Conservation (phyloP, 1,140 invertebrate genomes). For the Pachyrhynchus sulphureomaculatus region DNA sequence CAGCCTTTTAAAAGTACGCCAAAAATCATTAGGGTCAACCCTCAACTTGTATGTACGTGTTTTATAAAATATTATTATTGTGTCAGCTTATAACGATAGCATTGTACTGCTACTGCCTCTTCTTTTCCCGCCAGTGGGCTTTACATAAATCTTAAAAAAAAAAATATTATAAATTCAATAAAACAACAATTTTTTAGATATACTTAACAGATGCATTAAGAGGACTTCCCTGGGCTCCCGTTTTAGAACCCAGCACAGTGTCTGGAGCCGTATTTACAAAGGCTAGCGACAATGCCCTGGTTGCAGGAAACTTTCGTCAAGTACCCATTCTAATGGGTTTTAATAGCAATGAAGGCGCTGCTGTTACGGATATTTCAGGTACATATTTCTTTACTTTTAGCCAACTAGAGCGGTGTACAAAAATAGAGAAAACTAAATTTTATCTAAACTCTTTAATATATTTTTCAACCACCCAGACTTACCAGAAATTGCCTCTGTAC, state of each 20-base stretch:
- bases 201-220: neutral
- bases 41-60: too few relatives aligned
- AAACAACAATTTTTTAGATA: neutral
- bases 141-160: neutral
- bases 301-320: too few relatives aligned
- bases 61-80: too few relatives aligned
- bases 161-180: neutral
- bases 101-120: too few relatives aligned
- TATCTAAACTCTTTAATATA: too few relatives aligned
- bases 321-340: slow-evolving; percentile 10
- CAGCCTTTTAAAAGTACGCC: too few relatives aligned
- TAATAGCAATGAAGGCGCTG: slow-evolving; percentile 10
- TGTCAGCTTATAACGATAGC: too few relatives aligned
- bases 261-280: slow-evolving; percentile 5
- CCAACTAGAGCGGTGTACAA: neutral
- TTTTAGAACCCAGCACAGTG: neutral
- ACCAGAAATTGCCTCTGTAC: too few relatives aligned
- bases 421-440: neutral
- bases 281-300: too few relatives aligned
- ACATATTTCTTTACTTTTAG: neutral
- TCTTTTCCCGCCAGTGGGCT: too few relatives aligned
- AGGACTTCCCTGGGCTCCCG: slow-evolving; percentile 2
- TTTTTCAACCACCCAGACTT: neutral
- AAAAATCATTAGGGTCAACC: too few relatives aligned
- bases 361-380: slow-evolving; percentile 1